phyloP scores from a whole-genome alignment of 2,797 vertebrate genomes.

The Lacerta agilis region DNA sequence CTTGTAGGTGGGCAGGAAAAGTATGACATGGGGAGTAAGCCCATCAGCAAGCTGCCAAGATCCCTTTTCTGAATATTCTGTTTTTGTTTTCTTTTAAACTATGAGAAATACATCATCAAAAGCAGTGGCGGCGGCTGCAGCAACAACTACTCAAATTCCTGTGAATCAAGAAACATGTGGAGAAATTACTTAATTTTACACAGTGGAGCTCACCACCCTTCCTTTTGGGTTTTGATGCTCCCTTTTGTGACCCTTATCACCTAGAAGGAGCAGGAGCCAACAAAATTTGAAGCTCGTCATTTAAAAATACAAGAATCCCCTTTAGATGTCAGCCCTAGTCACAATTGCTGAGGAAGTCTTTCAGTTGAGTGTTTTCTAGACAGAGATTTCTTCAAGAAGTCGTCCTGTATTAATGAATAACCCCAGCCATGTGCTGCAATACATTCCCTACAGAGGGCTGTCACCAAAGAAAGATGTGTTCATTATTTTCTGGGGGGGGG shows the following conservation, averaged over 20 bases:
- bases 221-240: not conserved
- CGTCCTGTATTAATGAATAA: conserved; percentile 45
- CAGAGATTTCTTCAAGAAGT: not conserved
- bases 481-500: conserved; percentile 54
- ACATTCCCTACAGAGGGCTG: conserved; percentile 40
- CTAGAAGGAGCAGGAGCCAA: not conserved
- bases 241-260: conserved; percentile 14
- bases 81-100: not conserved
- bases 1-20: not conserved
- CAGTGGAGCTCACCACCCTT: not conserved
- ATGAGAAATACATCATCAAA: not conserved
- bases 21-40: not conserved
- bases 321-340: conserved; percentile 17
- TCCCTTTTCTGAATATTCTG: not conserved
- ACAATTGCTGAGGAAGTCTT: not conserved
- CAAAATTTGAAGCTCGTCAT: not conserved
- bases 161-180: not conserved
- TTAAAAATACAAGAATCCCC: conserved; percentile 9
- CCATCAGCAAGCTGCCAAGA: not conserved
- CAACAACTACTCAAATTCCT: not conserved
- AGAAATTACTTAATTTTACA: conserved; percentile 2
- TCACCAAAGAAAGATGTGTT: conserved; percentile 63
- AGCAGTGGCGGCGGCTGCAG: too few species aligned
- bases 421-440: conserved; percentile 21
- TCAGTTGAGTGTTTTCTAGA: conserved; percentile 1